Conservation (phyloP, 2,888 invertebrate species). For the Lumbricus terrestris region DNA sequence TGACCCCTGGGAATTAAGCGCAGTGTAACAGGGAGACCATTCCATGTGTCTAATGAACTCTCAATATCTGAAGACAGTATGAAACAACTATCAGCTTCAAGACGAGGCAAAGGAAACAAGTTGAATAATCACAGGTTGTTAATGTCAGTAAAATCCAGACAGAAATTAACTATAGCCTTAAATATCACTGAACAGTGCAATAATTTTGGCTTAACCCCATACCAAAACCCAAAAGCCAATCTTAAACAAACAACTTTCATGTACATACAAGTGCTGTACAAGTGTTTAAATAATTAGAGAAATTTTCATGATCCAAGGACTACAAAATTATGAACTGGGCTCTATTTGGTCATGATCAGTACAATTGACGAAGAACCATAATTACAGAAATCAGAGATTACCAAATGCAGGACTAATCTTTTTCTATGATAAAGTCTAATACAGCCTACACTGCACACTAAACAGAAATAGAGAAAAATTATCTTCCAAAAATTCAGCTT, state of each 20-base stretch:
- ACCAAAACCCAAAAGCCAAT: background rate
- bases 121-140: background rate
- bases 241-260: too few relatives aligned
- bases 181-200: background rate
- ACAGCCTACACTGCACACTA: background rate
- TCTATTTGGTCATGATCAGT: background rate
- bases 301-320: background rate
- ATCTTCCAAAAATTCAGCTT: background rate
- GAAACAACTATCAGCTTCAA: background rate
- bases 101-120: background rate
- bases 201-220: background rate
- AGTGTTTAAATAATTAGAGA: background rate
- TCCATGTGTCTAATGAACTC: background rate
- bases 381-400: background rate
- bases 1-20: too few relatives aligned
- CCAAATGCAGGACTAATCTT: background rate
- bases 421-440: background rate
- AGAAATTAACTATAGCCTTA: background rate
- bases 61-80: background rate
- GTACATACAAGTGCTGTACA: background rate
- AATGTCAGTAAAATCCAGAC: background rate
- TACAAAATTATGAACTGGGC: background rate
- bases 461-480: background rate
- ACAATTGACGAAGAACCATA: background rate
- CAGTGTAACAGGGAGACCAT: too few relatives aligned